phyloP scores from a whole-genome alignment of 2,888 invertebrate species.

The Watsonalla cultraria region DNA sequence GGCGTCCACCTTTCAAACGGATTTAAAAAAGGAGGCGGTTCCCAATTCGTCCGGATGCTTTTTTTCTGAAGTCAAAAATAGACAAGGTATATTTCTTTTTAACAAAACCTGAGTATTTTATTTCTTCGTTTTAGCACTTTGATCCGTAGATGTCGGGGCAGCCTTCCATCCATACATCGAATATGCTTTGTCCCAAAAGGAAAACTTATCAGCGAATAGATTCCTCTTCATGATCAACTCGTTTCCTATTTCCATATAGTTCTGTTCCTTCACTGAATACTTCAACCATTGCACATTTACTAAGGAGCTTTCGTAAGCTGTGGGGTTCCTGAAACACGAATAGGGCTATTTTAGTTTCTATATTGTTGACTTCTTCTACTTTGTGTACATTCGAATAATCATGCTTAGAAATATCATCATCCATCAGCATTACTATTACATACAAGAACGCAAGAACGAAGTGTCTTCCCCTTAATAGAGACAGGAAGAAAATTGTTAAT shows the following conservation, averaged over 20 bases:
- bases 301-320: slow-evolving; percentile 53
- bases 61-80: too few relatives aligned
- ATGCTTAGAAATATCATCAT: too few relatives aligned
- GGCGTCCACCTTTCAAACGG: too few relatives aligned
- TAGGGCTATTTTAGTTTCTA: background rate
- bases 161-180: slow-evolving; percentile 55
- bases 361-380: background rate
- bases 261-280: slow-evolving; percentile 42
- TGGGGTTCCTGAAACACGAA: slow-evolving; percentile 54
- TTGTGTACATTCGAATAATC: too few relatives aligned
- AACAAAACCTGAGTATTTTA: too few relatives aligned
- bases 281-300: slow-evolving; percentile 50
- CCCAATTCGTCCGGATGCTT: too few relatives aligned
- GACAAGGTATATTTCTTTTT: too few relatives aligned
- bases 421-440: too few relatives aligned
- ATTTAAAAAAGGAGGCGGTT: too few relatives aligned
- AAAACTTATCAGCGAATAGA: slow-evolving; percentile 41
- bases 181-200: slow-evolving; percentile 59
- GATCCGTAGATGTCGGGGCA: slow-evolving; percentile 18
- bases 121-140: background rate
- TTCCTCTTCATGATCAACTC: slow-evolving; percentile 42
- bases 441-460: too few relatives aligned
- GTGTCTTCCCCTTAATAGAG: too few relatives aligned
- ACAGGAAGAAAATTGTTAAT: too few relatives aligned
- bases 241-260: slow-evolving; percentile 52